phyloP scores from a whole-genome alignment of 1,140 invertebrate species.

The Melitaea cinxia region DNA sequence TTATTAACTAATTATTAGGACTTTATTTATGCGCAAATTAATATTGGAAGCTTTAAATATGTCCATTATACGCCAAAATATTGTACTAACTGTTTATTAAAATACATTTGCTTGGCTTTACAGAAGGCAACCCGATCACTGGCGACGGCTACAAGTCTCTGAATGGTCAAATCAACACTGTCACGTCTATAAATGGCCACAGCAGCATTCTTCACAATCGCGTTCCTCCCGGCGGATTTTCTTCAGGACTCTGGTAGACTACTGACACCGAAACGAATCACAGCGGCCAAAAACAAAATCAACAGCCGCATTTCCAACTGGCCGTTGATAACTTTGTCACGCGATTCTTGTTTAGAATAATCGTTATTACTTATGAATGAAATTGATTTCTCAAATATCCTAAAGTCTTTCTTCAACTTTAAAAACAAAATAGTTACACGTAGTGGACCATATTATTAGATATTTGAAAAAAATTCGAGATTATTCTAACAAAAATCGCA shows the following conservation, averaged over 20 bases:
- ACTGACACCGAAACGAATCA: slow-evolving; percentile 22
- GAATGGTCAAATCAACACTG: slow-evolving; percentile 81
- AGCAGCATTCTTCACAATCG: slow-evolving; percentile 70
- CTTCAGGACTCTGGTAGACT: slow-evolving; percentile 78
- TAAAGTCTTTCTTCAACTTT: neutral
- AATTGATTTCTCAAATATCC: neutral
- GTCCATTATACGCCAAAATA: neutral
- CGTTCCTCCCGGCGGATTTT: slow-evolving; percentile 77
- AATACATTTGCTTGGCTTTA: slow-evolving; percentile 34
- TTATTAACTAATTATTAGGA: no score
- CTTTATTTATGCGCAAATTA: no score
- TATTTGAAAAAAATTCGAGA: neutral
- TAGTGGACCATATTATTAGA: neutral
- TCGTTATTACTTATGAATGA: neutral
- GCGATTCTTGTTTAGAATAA: slow-evolving; percentile 31
- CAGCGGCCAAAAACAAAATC: slow-evolving; percentile 36
- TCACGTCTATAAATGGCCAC: slow-evolving; percentile 75
- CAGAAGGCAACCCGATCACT: slow-evolving; percentile 81
- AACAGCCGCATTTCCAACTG: slow-evolving; percentile 35
- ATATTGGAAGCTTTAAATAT: slow-evolving; percentile 5
- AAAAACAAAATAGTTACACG: neutral
- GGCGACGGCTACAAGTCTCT: slow-evolving; percentile 81
- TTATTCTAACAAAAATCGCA: slow-evolving; percentile 33
- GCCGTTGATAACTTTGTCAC: slow-evolving; percentile 19
- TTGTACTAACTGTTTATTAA: neutral